Conservation (phyloP, 2,113 vertebrate genomes). For the Gymnobelideus leadbeateri region DNA sequence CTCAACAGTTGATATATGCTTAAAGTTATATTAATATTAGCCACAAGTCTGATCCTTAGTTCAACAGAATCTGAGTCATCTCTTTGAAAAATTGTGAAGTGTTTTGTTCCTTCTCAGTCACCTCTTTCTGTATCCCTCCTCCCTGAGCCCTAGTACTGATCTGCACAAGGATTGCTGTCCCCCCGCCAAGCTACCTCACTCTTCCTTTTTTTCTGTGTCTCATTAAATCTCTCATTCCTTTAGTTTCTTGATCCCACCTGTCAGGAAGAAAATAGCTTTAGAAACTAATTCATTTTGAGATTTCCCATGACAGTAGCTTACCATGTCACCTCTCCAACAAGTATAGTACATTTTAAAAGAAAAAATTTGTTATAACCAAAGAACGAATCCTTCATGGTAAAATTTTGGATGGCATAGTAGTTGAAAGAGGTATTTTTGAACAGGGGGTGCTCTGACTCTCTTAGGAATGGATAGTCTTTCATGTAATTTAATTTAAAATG, state of each 20-base stretch:
- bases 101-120: no score
- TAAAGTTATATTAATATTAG: conserved; percentile 7
- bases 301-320: conserved; percentile 24
- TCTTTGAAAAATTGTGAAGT: background rate
- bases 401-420: background rate
- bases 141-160: no score
- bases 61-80: background rate
- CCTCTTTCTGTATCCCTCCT: no score
- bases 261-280: background rate
- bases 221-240: background rate
- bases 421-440: conserved; percentile 19
- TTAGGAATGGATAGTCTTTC: background rate
- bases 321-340: background rate
- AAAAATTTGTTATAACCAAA: conserved; percentile 30
- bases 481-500: background rate
- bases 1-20: background rate
- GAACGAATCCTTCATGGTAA: background rate
- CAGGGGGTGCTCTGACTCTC: background rate
- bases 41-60: background rate
- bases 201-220: background rate
- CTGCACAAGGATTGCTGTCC: no score
- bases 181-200: no score
- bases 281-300: background rate
- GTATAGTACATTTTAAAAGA: conserved; percentile 21
- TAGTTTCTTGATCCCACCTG: background rate